Evolutionary conservation across 2,113 vertebrate species (phyloP), one percentile per base, ranked within the genome.

Genomic region (Xenopus borealis): DNA sequence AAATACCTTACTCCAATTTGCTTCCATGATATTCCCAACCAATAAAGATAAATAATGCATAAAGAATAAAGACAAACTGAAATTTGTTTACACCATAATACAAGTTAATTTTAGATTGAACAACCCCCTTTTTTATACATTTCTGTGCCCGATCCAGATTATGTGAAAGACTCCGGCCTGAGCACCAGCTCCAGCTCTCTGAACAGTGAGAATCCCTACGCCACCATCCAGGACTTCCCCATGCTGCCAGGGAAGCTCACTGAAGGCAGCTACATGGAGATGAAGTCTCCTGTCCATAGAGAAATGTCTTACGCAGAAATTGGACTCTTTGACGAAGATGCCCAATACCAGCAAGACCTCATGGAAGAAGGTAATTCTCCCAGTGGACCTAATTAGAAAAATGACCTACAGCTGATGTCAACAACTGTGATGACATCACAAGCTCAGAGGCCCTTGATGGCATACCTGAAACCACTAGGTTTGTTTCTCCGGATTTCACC

Each of bases 231-330:
- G 80, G 96, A 98, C 85, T 88, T 94, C 79, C 94, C 95, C 0
- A 74, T 86, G 18, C 84, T 89, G 57, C 61, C 80, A 0, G 82
- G 83, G 45, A 88, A 83, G 47, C 80, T 78, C 23, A 83, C 88
- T 0, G 96, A 98, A 86, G 90, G 94, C 88, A 94, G 95, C 88
- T 98, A 98, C 77, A 92, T 98, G 94, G 96, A 98, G 86, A 98
- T 98, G 96, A 95, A 94, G 72, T 87, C 91, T 0, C 92, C 88
- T 0, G 72, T 88, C 45, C 66, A 70, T 10, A 33, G 88, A 14
- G 92, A 91, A 78, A 84, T 86, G 70, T 88, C 92, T 7, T 92
- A 91, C 62, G 86, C 89, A 0, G 91, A 92, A 81, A 91, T 92
- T 27, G 90, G 84, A 18, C 68, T 84, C 74, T 63, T 73, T 0